Percentiles rank a stretch among this genome's conserved stretches.
Evolutionary conservation across 1,140 invertebrate species (phyloP).

Genomic region (Drosophila chauvacae): DNA sequence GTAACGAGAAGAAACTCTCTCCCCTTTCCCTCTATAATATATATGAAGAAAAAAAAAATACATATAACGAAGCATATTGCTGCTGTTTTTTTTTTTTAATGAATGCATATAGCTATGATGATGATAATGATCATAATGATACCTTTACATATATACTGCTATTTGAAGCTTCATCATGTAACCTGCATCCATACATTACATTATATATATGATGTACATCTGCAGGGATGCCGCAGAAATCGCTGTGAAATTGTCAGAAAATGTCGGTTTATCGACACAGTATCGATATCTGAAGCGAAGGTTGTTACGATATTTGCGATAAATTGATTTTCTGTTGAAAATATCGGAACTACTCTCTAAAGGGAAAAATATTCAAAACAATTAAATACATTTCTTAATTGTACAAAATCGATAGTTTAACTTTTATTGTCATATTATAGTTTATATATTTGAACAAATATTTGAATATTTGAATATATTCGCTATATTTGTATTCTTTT

Average conservation of each 20-base stretch:
- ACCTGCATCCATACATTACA: not conserved
- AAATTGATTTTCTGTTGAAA: not conserved
- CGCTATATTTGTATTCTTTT: too few species aligned
- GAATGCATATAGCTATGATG: conserved; percentile 17
- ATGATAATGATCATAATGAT: conserved; percentile 9
- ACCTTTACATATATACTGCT: conserved; percentile 15
- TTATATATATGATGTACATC: not conserved
- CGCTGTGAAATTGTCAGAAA: not conserved
- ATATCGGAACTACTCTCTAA: not conserved
- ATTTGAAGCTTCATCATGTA: conserved; percentile 33
- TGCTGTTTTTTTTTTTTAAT: conserved; percentile 34
- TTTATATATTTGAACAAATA: too few species aligned
- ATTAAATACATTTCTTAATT: not conserved
- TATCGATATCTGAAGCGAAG: too few species aligned
- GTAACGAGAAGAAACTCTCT: not conserved
- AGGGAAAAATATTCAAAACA: not conserved
- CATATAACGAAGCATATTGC: conserved; percentile 36
- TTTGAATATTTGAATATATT: too few species aligned
- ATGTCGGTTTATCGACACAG: too few species aligned
- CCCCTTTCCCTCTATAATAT: not conserved
- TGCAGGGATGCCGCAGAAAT: conserved; percentile 3
- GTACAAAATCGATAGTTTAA: too few species aligned
- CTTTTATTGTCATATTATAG: too few species aligned
- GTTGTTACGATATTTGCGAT: too few species aligned
- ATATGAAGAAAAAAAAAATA: not conserved